Evolutionary conservation across 2,797 vertebrate genomes (phyloP).

Genomic region (Takifugu rubripes): DNA sequence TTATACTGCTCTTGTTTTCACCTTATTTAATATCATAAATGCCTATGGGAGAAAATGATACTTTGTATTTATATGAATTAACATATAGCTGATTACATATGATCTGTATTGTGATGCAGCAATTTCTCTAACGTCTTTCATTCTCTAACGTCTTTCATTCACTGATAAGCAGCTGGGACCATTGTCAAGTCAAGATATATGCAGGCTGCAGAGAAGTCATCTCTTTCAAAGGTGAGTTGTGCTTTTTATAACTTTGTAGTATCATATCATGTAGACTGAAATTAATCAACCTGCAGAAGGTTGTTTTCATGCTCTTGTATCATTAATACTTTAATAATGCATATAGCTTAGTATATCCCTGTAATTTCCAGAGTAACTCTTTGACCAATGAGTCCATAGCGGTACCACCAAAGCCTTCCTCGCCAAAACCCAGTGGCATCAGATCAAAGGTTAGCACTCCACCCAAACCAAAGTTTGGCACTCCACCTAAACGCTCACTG

Average conservation of each 20-base stretch:
- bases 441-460: conserved; percentile 54
- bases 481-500: conserved; percentile 47
- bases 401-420: conserved; percentile 48
- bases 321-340: too few species aligned
- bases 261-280: background rate
- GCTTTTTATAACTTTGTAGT: background rate
- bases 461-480: conserved; percentile 55
- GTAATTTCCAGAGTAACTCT: conserved; percentile 54
- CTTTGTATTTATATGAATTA: background rate
- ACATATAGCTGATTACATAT: too few species aligned
- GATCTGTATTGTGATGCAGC: background rate
- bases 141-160: background rate
- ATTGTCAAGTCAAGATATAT: conserved; percentile 83
- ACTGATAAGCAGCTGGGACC: conserved; percentile 64
- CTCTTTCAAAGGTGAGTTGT: conserved; percentile 71
- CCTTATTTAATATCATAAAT: too few species aligned
- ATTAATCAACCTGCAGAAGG: too few species aligned
- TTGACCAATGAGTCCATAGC: conserved; percentile 50
- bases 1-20: too few species aligned
- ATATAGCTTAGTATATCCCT: background rate
- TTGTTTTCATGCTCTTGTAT: too few species aligned
- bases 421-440: conserved; percentile 34
- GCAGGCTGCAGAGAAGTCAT: conserved; percentile 70
- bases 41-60: too few species aligned
- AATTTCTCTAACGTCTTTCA: background rate